Evolutionary conservation across 2,888 invertebrate species (phyloP).

Genomic region (Drosophila colorata): DNA sequence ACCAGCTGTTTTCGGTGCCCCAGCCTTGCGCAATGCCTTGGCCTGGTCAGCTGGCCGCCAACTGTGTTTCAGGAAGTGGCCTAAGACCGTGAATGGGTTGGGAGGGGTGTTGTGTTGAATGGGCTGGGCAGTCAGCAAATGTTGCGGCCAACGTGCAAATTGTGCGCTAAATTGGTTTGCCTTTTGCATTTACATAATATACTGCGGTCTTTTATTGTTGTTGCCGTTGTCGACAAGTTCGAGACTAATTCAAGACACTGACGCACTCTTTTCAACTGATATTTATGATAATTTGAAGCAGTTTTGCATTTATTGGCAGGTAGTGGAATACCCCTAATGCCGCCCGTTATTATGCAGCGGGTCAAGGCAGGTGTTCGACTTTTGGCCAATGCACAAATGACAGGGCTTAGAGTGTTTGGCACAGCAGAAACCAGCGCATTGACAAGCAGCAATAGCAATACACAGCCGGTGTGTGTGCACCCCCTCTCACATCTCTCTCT

Average conservation of each 20-base stretch:
- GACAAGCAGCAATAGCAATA: background rate
- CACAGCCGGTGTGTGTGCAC: no score
- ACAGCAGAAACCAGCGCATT: background rate
- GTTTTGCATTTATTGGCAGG: conserved; percentile 25
- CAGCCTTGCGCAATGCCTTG: conserved; percentile 21
- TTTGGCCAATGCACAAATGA: conserved; percentile 22
- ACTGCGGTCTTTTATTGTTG: conserved; percentile 48
- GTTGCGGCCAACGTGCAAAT: conserved; percentile 71
- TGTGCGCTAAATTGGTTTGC: conserved; percentile 63
- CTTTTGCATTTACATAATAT: conserved; percentile 60
- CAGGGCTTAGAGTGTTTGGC: conserved; percentile 5
- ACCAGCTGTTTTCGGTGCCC: conserved; percentile 56
- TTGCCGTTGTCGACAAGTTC: conserved; percentile 8
- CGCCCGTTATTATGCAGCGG: background rate
- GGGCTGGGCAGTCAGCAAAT: conserved; percentile 26
- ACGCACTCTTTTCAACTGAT: conserved; percentile 19
- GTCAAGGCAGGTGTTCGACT: background rate
- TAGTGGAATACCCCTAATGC: background rate
- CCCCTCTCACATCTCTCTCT: no score
- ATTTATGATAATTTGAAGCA: conserved; percentile 46
- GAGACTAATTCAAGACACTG: conserved; percentile 17
- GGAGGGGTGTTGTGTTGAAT: background rate
- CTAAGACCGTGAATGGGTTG: background rate
- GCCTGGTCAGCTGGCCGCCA: conserved; percentile 39
- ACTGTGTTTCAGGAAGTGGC: conserved; percentile 34